These are phyloP conservation scores for Drosophila tanythrix DNA, from an alignment of 2,888 invertebrate species.

Conservation along the genomic window DNA sequence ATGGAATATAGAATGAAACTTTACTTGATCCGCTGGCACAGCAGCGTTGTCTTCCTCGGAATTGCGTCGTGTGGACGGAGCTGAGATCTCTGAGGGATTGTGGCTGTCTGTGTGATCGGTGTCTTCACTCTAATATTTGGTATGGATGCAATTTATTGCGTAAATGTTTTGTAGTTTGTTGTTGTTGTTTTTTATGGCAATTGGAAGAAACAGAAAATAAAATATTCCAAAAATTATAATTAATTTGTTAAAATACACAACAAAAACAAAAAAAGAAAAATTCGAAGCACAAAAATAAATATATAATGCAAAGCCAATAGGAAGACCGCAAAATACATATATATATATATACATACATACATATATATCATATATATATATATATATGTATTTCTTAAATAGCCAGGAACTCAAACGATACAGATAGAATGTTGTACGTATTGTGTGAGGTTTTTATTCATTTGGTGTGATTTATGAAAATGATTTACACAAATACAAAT, in stretches of 20 bases:
- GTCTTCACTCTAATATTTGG: conserved; percentile 82
- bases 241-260: conserved; percentile 39
- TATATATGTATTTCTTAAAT: neutral
- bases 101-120: conserved; percentile 84
- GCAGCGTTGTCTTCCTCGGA: conserved; percentile 84
- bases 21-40: conserved; percentile 80
- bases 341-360: neutral
- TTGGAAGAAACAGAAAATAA: conserved; percentile 68
- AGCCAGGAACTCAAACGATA: neutral
- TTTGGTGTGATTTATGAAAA: neutral
- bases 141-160: conserved; percentile 43
- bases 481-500: conserved; percentile 10
- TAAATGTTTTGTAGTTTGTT: conserved; percentile 36
- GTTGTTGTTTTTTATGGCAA: conserved; percentile 25
- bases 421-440: neutral
- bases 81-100: conserved; percentile 84
- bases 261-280: conserved; percentile 15
- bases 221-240: conserved; percentile 53
- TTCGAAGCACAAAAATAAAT: conserved; percentile 27
- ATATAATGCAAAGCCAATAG: conserved; percentile 17
- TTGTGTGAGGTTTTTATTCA: neutral
- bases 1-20: conserved; percentile 36
- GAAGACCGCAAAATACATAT: neutral
- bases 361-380: neutral
- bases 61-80: conserved; percentile 84